Conservation (phyloP, 2,888 invertebrate species). For the Bedellia somnulentella region DNA sequence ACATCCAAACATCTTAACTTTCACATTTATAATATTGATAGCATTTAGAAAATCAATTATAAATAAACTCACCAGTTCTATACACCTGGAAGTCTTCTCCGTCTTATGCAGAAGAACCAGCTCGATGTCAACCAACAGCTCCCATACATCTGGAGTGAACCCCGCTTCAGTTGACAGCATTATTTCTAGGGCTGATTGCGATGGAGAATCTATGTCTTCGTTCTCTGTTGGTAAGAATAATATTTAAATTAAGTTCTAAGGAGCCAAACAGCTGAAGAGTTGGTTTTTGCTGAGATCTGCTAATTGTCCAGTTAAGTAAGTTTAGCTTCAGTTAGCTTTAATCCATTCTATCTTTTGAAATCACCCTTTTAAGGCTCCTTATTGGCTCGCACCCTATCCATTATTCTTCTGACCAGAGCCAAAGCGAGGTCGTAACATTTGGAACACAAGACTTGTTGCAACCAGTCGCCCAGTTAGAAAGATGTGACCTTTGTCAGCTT, state of each 20-base stretch:
- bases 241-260: too few relatives aligned
- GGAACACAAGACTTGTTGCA: slow-evolving; percentile 63
- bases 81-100: slow-evolving; percentile 27
- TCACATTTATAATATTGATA: too few relatives aligned
- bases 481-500: too few relatives aligned
- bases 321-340: too few relatives aligned
- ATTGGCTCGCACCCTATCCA: slow-evolving; percentile 41
- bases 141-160: slow-evolving; percentile 37
- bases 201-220: slow-evolving; percentile 14
- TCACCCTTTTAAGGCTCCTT: too few relatives aligned
- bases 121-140: slow-evolving; percentile 36
- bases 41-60: too few relatives aligned
- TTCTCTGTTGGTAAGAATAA: slow-evolving; percentile 11
- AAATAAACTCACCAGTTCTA: slow-evolving; percentile 44
- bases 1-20: too few relatives aligned
- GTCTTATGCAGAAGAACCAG: slow-evolving; percentile 38
- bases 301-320: too few relatives aligned
- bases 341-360: too few relatives aligned
- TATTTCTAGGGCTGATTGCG: slow-evolving; percentile 19
- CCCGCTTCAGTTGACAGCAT: slow-evolving; percentile 28
- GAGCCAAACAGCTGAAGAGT: too few relatives aligned
- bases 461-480: slow-evolving; percentile 60
- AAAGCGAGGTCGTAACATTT: slow-evolving; percentile 65
- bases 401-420: slow-evolving; percentile 56
- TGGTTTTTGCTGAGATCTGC: too few relatives aligned